Evolutionary conservation across 2,113 vertebrate genomes (phyloP).

Genomic region (Vireo altiloquus): DNA sequence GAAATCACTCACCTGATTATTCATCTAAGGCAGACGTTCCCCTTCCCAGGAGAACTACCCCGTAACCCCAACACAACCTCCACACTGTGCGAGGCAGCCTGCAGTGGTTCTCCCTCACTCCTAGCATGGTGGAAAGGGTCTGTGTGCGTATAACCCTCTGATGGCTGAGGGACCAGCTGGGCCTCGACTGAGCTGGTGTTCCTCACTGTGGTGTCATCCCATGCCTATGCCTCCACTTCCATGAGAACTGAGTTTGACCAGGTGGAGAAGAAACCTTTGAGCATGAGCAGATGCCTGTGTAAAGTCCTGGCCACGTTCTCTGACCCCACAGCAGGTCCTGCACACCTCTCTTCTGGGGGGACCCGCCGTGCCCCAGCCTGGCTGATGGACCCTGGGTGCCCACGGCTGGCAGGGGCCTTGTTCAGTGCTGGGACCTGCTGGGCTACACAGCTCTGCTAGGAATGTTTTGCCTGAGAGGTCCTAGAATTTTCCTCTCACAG

Average conservation of each 20-base stretch:
- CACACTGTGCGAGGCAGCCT: background rate
- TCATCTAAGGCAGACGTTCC: background rate
- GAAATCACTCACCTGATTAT: background rate
- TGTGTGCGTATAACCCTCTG: background rate
- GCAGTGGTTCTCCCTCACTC: background rate
- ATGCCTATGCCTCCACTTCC: background rate
- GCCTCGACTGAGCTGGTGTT: background rate
- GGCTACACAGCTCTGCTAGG: background rate
- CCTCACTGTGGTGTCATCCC: background rate
- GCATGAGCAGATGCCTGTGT: background rate
- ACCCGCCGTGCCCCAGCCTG: fast-evolving
- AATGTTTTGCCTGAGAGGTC: background rate
- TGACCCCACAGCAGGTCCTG: background rate
- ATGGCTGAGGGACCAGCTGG: background rate
- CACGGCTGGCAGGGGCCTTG: background rate
- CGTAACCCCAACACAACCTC: background rate
- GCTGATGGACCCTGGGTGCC: background rate
- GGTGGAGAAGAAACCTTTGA: background rate
- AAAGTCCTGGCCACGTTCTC: background rate
- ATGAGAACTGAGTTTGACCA: background rate
- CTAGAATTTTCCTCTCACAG: background rate
- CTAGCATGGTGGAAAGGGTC: background rate
- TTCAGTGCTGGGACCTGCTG: background rate
- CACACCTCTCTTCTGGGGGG: background rate
- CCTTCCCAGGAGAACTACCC: background rate